A percentile compares a stretch with the other conserved stretches of the same genome.
Conservation (phyloP, 2,113 vertebrate species). For the Pygoscelis adeliae region DNA sequence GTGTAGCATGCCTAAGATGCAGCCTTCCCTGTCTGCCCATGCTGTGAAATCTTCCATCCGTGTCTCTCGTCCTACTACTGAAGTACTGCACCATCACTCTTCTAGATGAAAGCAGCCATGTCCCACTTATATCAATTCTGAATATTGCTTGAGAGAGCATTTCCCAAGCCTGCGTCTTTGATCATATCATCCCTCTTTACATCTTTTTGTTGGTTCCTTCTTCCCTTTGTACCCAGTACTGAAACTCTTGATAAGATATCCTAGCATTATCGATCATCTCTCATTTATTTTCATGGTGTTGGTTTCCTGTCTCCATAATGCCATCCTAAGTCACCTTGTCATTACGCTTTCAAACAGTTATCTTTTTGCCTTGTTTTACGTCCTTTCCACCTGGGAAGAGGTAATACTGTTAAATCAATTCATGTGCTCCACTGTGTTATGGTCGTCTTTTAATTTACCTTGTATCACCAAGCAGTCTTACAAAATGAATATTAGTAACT, state of each 20-base stretch:
- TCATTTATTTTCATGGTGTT: not conserved
- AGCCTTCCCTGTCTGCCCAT: not conserved
- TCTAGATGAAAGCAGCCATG: conserved; percentile 9
- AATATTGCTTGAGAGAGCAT: conserved; percentile 13
- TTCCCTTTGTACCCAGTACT: not conserved
- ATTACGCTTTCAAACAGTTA: not conserved
- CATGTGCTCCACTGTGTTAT: not conserved
- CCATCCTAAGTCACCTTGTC: not conserved
- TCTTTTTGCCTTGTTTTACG: not conserved
- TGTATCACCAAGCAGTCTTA: not conserved
- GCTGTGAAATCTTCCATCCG: not conserved
- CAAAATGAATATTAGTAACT: not conserved
- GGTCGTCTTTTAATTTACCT: not conserved
- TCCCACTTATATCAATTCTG: not conserved
- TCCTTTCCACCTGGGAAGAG: not conserved
- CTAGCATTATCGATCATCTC: not conserved
- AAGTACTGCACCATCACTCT: not conserved
- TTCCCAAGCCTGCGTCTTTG: conserved; percentile 21
- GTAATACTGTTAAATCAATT: not conserved
- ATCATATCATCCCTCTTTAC: not conserved
- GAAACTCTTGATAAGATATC: not conserved
- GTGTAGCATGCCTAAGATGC: not conserved
- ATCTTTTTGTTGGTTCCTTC: not conserved
- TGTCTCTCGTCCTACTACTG: not conserved
- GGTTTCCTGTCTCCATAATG: not conserved